phyloP scores from a whole-genome alignment of 2,113 vertebrate genomes.

The Sterrhoptilus dennistouni region DNA sequence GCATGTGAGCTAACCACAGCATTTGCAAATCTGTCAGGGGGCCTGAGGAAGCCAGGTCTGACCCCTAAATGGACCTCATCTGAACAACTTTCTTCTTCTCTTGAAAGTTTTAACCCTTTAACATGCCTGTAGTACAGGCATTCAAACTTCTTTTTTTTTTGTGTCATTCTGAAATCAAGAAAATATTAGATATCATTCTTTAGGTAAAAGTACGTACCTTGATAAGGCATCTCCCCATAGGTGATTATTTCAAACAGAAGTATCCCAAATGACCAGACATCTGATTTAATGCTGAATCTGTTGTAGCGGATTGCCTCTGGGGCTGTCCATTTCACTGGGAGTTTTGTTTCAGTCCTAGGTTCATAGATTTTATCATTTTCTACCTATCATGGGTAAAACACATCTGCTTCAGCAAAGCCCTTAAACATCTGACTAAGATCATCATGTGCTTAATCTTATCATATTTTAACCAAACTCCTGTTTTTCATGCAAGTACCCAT shows the following conservation, averaged over 20 bases:
- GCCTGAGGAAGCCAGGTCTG: not conserved
- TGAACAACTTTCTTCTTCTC: not conserved
- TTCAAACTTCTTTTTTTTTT: not conserved
- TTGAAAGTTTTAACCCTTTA: not conserved
- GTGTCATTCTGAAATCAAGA: not conserved
- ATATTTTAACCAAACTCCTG: not conserved
- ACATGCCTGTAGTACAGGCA: not conserved
- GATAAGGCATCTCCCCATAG: slow-evolving; percentile 91
- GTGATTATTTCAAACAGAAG: slow-evolving; percentile 95
- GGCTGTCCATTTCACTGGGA: slow-evolving; percentile 98
- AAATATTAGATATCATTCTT: not conserved
- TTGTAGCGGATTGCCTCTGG: slow-evolving; percentile 84
- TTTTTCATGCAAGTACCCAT: not conserved
- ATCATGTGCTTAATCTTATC: not conserved
- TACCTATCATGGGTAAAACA: slow-evolving; percentile 68
- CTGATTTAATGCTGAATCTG: slow-evolving; percentile 92
- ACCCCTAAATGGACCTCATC: not conserved
- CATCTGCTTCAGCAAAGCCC: not conserved
- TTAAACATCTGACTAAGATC: not conserved
- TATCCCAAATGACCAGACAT: slow-evolving; percentile 96
- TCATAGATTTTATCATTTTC: slow-evolving; percentile 86
- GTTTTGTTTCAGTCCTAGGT: slow-evolving; percentile 82
- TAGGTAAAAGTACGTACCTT: slow-evolving; percentile 76
- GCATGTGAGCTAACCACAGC: not conserved
- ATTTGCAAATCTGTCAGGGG: not conserved